Percentiles rank a stretch among this genome's conserved stretches.
phyloP scores from a whole-genome alignment of 2,797 vertebrate genomes.

The Onychomys arenicola region DNA sequence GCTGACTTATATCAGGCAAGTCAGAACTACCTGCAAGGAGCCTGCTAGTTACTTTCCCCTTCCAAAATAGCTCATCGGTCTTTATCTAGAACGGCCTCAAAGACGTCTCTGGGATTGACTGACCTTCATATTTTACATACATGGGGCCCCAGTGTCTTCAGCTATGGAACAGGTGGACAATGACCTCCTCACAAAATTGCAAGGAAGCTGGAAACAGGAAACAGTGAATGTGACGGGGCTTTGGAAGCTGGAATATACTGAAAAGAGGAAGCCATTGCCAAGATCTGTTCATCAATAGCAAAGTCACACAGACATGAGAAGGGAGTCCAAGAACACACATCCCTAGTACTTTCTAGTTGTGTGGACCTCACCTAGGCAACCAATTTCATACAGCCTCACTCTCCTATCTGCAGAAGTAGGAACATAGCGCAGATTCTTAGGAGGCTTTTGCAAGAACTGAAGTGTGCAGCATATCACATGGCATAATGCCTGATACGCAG shows the following conservation, averaged over 20 bases:
- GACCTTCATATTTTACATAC: not conserved
- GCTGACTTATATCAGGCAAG: not conserved
- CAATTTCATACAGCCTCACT: not conserved
- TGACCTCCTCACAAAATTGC: not conserved
- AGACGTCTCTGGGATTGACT: not conserved
- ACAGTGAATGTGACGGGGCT: not conserved
- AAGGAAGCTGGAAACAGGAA: not conserved
- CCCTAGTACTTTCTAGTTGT: slow-evolving; percentile 20
- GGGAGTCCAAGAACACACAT: not conserved
- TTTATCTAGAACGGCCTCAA: not conserved
- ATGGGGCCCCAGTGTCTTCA: not conserved
- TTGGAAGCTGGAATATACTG: not conserved
- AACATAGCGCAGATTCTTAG: not conserved
- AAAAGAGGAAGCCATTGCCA: not conserved
- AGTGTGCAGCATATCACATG: not conserved
- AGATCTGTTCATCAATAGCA: not conserved
- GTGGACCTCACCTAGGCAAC: slow-evolving; percentile 28
- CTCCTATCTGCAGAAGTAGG: slow-evolving; percentile 11
- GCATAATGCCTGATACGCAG: not conserved
- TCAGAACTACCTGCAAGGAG: not conserved
- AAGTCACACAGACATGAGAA: not conserved
- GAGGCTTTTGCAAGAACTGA: not conserved
- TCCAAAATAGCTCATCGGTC: not conserved
- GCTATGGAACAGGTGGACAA: not conserved
- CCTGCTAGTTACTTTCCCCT: not conserved